A percentile compares a stretch with the other conserved stretches of the same genome.
Evolutionary conservation across 2,888 invertebrate genomes (phyloP).

Genomic region (Mythimna impura): DNA sequence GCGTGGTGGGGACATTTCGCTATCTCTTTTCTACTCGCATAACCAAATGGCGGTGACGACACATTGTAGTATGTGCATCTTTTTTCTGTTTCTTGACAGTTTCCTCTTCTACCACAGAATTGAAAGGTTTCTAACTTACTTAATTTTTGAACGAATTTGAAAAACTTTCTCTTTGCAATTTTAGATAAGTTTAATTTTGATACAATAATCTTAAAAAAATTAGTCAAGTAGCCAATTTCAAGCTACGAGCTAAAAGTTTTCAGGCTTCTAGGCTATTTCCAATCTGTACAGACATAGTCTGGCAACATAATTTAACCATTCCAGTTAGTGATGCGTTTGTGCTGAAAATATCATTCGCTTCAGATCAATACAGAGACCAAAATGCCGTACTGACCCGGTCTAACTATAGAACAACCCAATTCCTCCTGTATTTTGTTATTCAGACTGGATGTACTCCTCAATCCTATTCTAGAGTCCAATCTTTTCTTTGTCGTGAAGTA

Average conservation of each 20-base stretch:
- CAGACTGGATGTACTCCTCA: constrained; percentile 18
- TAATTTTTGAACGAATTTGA: too few relatives aligned
- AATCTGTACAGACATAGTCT: constrained; percentile 18
- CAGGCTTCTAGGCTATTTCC: constrained; percentile 20
- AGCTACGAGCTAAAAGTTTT: background rate
- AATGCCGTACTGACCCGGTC: constrained; percentile 50
- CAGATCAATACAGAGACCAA: constrained; percentile 53
- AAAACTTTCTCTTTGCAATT: too few relatives aligned
- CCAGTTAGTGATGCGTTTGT: constrained; percentile 38
- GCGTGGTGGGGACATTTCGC: too few relatives aligned
- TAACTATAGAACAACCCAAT: constrained; percentile 58
- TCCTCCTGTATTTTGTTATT: constrained; percentile 31
- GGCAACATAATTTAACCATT: constrained; percentile 45
- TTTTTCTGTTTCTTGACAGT: too few relatives aligned
- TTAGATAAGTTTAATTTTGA: too few relatives aligned
- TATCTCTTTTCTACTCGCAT: too few relatives aligned
- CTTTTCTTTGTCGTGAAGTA: background rate
- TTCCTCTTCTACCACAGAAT: too few relatives aligned
- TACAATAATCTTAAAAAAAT: too few relatives aligned
- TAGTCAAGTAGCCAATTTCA: background rate
- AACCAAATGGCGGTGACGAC: too few relatives aligned
- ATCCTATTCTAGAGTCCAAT: background rate
- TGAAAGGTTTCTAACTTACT: too few relatives aligned
- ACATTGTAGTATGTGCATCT: too few relatives aligned
- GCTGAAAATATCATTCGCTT: constrained; percentile 55